phyloP scores from a whole-genome alignment of 2,888 invertebrate genomes.

The Cancer borealis region DNA sequence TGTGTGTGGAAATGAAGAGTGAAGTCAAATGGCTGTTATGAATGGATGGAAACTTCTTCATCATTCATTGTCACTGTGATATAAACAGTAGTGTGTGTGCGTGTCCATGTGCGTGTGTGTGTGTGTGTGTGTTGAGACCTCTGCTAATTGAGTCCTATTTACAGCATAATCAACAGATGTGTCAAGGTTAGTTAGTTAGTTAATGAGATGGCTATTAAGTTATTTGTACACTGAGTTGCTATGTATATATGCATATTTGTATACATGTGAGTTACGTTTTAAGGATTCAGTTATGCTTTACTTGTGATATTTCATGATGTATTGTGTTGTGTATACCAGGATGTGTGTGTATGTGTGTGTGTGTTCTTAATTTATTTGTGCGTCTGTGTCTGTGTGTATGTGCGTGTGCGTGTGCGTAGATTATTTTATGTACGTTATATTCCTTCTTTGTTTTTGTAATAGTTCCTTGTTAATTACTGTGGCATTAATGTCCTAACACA shows the following conservation, averaged over 20 bases:
- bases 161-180: slow-evolving; percentile 4
- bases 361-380: background rate
- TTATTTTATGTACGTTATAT: no score
- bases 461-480: background rate
- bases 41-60: background rate
- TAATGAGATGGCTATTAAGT: background rate
- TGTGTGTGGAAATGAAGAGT: background rate
- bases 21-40: background rate
- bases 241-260: background rate
- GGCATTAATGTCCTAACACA: background rate
- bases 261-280: background rate
- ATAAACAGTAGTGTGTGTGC: background rate
- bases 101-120: background rate
- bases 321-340: background rate
- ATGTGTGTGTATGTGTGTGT: background rate
- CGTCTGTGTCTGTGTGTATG: background rate
- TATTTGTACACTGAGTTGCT: background rate
- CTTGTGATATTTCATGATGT: background rate
- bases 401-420: background rate
- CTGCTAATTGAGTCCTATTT: background rate
- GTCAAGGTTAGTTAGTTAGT: background rate
- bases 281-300: no score
- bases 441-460: background rate
- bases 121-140: background rate
- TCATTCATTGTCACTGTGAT: background rate